Evolutionary conservation across 2,888 invertebrate species (phyloP).

Genomic region (Elmis aenea): DNA sequence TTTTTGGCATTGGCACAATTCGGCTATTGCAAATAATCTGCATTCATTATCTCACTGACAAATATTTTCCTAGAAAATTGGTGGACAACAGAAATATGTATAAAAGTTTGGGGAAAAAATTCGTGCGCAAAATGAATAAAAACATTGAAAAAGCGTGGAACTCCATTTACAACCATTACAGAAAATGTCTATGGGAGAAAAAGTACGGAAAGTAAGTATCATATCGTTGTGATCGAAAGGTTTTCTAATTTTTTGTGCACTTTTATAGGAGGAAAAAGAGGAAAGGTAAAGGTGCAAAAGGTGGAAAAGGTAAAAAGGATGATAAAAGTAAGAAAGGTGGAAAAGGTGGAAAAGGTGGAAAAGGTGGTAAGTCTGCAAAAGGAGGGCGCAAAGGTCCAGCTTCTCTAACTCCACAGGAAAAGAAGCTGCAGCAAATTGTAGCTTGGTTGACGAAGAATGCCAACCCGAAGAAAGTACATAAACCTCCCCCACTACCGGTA

Average conservation of each 20-base stretch:
- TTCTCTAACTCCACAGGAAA: constrained; percentile 9
- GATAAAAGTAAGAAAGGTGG: too few relatives aligned
- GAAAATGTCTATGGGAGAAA: constrained; percentile 7
- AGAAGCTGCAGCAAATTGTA: constrained; percentile 25
- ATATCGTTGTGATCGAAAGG: neutral
- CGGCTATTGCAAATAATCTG: too few relatives aligned
- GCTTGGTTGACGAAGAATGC: constrained; percentile 33
- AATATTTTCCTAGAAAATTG: constrained; percentile 18
- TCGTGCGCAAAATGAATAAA: constrained; percentile 17
- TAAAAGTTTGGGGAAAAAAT: constrained; percentile 9
- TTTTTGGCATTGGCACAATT: too few relatives aligned
- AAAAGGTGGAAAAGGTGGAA: constrained; percentile 6
- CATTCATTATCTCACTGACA: too few relatives aligned
- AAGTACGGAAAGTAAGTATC: constrained; percentile 5
- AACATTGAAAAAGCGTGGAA: constrained; percentile 19
- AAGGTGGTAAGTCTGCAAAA: constrained; percentile 7
- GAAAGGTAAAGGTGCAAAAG: constrained; percentile 2
- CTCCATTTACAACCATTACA: constrained; percentile 23
- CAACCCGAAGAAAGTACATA: constrained; percentile 31
- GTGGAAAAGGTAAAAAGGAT: too few relatives aligned
- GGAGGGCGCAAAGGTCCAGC: constrained; percentile 2
- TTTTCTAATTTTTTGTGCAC: neutral
- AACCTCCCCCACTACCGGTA: constrained; percentile 23
- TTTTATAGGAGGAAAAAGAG: constrained; percentile 4
- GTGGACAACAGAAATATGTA: constrained; percentile 10